Conservation (phyloP, 2,888 invertebrate species). For the Petrolisthes cinctipes region DNA sequence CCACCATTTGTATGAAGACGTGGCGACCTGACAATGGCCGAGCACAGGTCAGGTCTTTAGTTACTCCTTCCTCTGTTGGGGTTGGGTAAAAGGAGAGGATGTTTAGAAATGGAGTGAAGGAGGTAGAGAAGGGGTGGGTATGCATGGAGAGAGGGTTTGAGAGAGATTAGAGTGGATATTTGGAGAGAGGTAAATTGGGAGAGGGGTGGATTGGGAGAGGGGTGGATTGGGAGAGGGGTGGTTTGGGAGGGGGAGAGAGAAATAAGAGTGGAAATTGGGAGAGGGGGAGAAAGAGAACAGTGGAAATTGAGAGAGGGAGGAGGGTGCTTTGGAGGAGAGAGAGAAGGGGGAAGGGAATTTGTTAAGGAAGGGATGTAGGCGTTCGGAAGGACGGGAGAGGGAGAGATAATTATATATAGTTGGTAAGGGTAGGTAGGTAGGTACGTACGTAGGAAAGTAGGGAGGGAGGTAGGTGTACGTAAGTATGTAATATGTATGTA, state of each 20-base stretch:
- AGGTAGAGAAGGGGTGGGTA: neutral
- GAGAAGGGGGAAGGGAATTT: slow-evolving; percentile 14
- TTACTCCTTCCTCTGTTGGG: slow-evolving; percentile 75
- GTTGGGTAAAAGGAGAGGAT: neutral
- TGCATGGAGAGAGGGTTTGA: neutral
- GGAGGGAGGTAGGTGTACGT: neutral
- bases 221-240: neutral
- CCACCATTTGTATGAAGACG: slow-evolving; percentile 89
- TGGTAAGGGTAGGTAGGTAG: neutral
- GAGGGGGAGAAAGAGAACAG: no score
- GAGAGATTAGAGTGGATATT: neutral
- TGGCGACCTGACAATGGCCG: slow-evolving; percentile 86
- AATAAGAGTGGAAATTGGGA: neutral
- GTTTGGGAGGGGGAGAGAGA: neutral
- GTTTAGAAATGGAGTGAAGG: neutral
- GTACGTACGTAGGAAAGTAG: neutral
- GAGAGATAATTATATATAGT: neutral
- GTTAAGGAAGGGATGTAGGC: neutral
- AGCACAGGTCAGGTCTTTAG: slow-evolving; percentile 90
- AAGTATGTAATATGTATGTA: neutral
- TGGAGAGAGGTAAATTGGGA: neutral
- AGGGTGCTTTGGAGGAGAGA: slow-evolving; percentile 20
- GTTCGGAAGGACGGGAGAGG: neutral
- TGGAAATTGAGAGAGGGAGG: neutral
- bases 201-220: neutral